Base-by-base conservation (phyloP, 2,797 vertebrate species). In the Phrynocephalus forsythii region DNA sequence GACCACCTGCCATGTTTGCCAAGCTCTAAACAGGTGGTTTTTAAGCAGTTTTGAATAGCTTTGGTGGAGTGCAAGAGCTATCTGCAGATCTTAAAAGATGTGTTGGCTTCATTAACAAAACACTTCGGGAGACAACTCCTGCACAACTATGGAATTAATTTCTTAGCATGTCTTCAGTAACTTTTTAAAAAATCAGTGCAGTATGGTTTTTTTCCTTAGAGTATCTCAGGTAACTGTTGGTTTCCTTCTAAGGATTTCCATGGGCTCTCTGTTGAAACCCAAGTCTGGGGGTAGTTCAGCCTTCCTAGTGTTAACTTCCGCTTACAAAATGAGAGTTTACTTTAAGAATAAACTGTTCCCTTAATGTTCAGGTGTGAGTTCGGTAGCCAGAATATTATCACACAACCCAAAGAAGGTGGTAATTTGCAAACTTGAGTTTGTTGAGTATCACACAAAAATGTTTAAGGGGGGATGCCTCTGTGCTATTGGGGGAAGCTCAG, bases 1-100 rank as follows among this genome's bases (percentile, higher is more conserved):
- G 83, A 76, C n/a, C 87, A 80, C 75, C 9, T 78, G 50, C 68
- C 50, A 56, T 66, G 88, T 89, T 85, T 44, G 86, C 86, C 81
- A 85, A 73, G 82, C 86, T 26, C 20, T 86, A 33, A 86, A 38
- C 20, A 20, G 28, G 13, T 50, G 28, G 11, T 63, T 84, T 72
- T 33, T 81, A 83, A 56, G 38, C 44, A 82, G 30, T 13, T 52
- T 67, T 24, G 48, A 66, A 83, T 67, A 69, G 79, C 33, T 24
- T 72, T 79, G 52, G 60, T 60, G 60, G 38, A 66, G 26, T 28
- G 24, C 28, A 88, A 8, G 38, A 28, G 24, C 28, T 81, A 1
- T 72, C 38, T 5, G 26, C 3, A 63, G 33, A 80, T n/a, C n/a
- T 78, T 38, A 22, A 50, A 11, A 18, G 5, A 26, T 63, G 48